Evolutionary conservation across 2,113 vertebrate genomes (phyloP), one percentile per base, ranked within the genome.

Genomic region (Redunca redunca): DNA sequence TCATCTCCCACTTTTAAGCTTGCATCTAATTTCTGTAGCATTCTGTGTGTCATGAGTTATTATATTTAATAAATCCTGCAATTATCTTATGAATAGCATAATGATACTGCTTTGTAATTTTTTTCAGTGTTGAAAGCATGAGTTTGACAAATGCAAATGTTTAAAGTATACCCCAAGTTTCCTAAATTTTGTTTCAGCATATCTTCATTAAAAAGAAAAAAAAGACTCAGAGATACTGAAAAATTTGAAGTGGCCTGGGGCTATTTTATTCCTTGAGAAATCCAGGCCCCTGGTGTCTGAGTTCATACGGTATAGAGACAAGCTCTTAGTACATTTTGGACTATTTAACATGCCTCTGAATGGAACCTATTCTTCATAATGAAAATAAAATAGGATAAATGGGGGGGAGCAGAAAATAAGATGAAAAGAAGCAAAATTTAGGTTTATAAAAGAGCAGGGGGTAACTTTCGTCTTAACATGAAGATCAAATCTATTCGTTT

Each of bases 41-140:
- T 28, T 78, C 90, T 95, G 25, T 30, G 53, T 33, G 53, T 83
- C 86, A 64, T 23, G 52, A 97, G 91, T 90, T 81, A 94, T 85
- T 94, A 92, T 90, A 94, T 92, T 90, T 52, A 96, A 96, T 58
- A 95, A 89, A 88, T 95, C 74, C 83, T 97, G 23, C 58, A 92
- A 96, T 96, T 97, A 96, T 90, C 95, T 90, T 94, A 25, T 94
- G 90, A 96, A 77, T 48, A 84, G 92, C 57, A 74, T 78, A 88
- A 95, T 90, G 92, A 90, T 10, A 74, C 58, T 62, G 46, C 87
- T 95, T 58, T 91, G 33, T 74, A 17, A 81, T 50, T 94, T 94
- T 93, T 96, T 97, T 88, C 62, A 33, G n/a, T 80, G 58, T 92
- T 67, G 84, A 96, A 97, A 95, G 52, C 62, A 81, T 84, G n/a